Evolutionary conservation across 2,888 invertebrate genomes (phyloP).

Genomic region (Nebria salina): DNA sequence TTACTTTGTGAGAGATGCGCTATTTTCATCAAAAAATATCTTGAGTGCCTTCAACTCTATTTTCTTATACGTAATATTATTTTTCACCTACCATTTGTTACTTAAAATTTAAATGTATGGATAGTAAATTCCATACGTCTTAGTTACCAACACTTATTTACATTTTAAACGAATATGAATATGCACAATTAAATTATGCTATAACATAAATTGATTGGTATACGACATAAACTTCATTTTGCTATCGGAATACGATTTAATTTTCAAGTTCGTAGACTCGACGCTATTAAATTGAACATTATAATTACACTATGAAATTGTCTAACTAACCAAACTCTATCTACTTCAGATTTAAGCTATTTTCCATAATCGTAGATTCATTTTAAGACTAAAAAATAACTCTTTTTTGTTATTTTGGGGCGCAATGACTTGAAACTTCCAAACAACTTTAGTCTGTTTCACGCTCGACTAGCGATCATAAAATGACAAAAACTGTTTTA

Average conservation of each 20-base stretch:
- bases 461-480: constrained; percentile 45
- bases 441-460: constrained; percentile 41
- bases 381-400: not conserved
- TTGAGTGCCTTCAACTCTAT: too few species aligned
- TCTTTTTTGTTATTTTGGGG: not conserved
- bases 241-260: not conserved
- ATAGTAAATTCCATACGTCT: too few species aligned
- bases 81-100: too few species aligned
- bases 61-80: too few species aligned
- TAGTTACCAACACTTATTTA: too few species aligned
- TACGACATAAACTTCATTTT: not conserved
- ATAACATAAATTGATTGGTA: not conserved
- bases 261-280: not conserved
- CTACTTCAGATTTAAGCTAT: not conserved
- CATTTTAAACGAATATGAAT: too few species aligned
- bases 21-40: too few species aligned
- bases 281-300: not conserved
- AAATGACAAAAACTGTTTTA: constrained; percentile 46
- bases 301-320: not conserved
- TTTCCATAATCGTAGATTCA: not conserved
- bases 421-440: constrained; percentile 43
- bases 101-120: too few species aligned
- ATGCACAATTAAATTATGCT: not conserved
- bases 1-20: too few species aligned
- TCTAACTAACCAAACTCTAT: not conserved